phyloP scores from a whole-genome alignment of 2,797 vertebrate species.

The Hephaestus fuliginosus region DNA sequence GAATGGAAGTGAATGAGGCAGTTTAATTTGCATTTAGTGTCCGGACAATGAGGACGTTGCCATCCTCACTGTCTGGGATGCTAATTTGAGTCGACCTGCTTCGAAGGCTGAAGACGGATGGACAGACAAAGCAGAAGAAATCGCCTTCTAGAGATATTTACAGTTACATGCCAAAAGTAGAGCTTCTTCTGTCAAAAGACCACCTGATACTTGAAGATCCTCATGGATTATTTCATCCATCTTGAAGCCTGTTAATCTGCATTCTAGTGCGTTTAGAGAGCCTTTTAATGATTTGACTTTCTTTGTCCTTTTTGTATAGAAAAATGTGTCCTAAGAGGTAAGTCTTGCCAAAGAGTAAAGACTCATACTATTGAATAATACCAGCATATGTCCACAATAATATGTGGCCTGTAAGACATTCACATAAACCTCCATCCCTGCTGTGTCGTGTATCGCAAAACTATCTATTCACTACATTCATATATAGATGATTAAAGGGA shows the following conservation, averaged over 20 bases:
- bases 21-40: conserved; percentile 46
- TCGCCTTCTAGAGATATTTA: conserved; percentile 71
- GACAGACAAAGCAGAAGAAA: conserved; percentile 56
- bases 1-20: conserved; percentile 17
- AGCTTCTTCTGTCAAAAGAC: conserved; percentile 74
- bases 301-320: conserved; percentile 70
- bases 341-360: conserved; percentile 95
- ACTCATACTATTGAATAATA: conserved; percentile 87
- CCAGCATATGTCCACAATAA: conserved; percentile 86
- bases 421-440: conserved; percentile 60
- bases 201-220: conserved; percentile 84
- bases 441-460: conserved; percentile 62
- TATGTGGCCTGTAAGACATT: conserved; percentile 70
- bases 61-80: conserved; percentile 32
- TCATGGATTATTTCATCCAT: conserved; percentile 71
- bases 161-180: conserved; percentile 75
- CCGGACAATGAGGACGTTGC: conserved; percentile 22
- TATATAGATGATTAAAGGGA: conserved; percentile 47
- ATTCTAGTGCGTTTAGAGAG: conserved; percentile 82
- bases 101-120: conserved; percentile 30
- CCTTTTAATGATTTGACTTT: conserved; percentile 61
- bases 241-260: conserved; percentile 82
- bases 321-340: conserved; percentile 88
- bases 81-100: conserved; percentile 13
- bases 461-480: conserved; percentile 59